These are phyloP conservation scores for Anhinga rufa DNA, from an alignment of 2,113 vertebrate genomes.

Conservation along the genomic window DNA sequence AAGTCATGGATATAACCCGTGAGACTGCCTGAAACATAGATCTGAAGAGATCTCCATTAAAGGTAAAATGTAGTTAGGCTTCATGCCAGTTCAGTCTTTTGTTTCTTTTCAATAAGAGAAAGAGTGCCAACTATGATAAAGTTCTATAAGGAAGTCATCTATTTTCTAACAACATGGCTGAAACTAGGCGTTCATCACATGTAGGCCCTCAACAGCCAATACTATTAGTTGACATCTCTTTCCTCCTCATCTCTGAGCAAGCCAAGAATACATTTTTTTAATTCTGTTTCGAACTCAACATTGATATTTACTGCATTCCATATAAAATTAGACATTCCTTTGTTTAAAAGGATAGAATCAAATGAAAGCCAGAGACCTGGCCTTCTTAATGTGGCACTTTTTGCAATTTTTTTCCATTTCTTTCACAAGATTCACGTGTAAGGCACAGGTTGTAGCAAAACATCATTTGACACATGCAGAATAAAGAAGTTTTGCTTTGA, in stretches of 20 bases:
- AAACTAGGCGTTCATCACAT: neutral
- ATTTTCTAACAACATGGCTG: neutral
- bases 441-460: neutral
- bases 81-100: constrained; percentile 34
- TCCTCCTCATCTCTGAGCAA: neutral
- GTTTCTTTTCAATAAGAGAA: constrained; percentile 34
- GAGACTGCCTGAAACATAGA: neutral
- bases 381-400: neutral
- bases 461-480: neutral
- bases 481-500: neutral
- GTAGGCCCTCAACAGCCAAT: neutral
- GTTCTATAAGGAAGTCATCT: constrained; percentile 26
- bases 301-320: neutral
- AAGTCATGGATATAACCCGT: neutral
- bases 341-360: neutral
- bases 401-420: neutral
- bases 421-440: neutral
- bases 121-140: constrained; percentile 23
- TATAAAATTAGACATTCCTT: neutral
- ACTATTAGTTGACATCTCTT: neutral
- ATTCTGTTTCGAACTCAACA: neutral
- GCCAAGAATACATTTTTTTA: neutral
- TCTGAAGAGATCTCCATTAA: constrained; percentile 16
- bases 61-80: constrained; percentile 11
- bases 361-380: neutral